Percentiles rank a stretch among this genome's conserved stretches.
Evolutionary conservation across 2,113 vertebrate species (phyloP).

Genomic region (Colius striatus): DNA sequence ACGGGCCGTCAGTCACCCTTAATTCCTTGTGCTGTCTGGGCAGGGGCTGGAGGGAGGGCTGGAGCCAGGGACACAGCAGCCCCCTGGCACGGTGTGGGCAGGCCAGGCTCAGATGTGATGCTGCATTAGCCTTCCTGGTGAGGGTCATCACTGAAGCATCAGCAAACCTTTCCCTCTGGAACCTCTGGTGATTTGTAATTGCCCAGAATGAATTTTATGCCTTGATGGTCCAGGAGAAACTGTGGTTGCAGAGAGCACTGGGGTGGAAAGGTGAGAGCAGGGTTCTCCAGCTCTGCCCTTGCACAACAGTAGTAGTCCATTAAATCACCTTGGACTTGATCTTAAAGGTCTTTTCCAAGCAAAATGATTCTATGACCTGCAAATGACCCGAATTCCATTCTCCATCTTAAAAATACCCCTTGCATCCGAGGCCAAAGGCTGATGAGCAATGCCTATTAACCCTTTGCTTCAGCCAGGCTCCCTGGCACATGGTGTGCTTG

Average conservation of each 20-base stretch:
- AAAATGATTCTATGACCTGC: too few species aligned
- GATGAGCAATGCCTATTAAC: not conserved
- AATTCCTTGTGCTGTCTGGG: not conserved
- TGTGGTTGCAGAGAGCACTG: fast-evolving
- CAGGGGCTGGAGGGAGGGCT: not conserved
- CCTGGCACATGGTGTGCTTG: fast-evolving
- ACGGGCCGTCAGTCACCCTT: not conserved
- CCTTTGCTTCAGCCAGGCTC: not conserved
- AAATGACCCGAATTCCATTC: not conserved
- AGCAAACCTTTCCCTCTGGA: not conserved
- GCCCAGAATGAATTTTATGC: not conserved
- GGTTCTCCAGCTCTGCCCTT: not conserved
- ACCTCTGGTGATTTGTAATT: fast-evolving
- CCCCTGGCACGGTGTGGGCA: fast-evolving
- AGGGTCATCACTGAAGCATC: fast-evolving
- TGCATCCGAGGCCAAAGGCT: not conserved
- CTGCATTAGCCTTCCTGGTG: fast-evolving
- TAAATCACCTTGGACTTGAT: not conserved
- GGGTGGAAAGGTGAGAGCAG: not conserved
- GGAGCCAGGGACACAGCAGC: not conserved
- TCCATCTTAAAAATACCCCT: not conserved
- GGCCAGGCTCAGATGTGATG: not conserved
- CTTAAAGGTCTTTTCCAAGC: too few species aligned
- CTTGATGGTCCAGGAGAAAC: not conserved
- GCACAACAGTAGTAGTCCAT: not conserved